A percentile compares a stretch with the other conserved stretches of the same genome.
These are phyloP conservation scores for Leptoteleia sp. DNA, from an alignment of 1,140 invertebrate genomes.

Conservation along the genomic window DNA sequence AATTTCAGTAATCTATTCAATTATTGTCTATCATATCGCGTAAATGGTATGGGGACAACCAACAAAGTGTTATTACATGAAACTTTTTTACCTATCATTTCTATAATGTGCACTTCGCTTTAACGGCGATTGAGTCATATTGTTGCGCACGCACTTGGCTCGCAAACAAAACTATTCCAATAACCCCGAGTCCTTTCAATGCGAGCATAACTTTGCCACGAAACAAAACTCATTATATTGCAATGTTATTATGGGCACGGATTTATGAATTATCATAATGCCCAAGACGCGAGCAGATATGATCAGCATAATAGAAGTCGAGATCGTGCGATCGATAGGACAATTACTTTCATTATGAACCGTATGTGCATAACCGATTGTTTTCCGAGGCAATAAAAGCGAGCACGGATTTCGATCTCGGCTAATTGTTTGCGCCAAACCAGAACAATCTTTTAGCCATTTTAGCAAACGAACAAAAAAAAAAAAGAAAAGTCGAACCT, in stretches of 20 bases:
- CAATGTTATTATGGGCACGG: conserved; percentile 20
- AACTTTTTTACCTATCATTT: conserved; percentile 47
- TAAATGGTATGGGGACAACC: conserved; percentile 6
- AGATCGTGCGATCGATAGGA: conserved; percentile 41
- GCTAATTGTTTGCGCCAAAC: conserved; percentile 7
- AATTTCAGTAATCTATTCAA: conserved; percentile 19
- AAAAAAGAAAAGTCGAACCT: too few species aligned
- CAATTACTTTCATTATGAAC: conserved; percentile 30
- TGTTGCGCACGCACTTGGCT: conserved; percentile 8
- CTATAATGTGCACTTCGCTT: conserved; percentile 19
- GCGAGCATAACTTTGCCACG: conserved; percentile 13
- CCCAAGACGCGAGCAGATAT: conserved; percentile 23
- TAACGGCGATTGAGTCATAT: conserved; percentile 31
- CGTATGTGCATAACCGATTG: conserved; percentile 25
- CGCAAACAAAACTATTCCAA: too few species aligned
- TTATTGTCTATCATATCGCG: conserved; percentile 23
- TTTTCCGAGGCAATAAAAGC: conserved; percentile 30
- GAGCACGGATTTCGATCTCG: conserved; percentile 4
- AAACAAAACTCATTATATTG: conserved; percentile 29
- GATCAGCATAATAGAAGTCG: conserved; percentile 13
- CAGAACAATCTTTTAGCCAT: background rate
- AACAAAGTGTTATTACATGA: conserved; percentile 21
- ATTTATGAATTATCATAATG: conserved; percentile 54
- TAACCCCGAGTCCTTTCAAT: conserved; percentile 10
- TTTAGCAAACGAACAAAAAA: too few species aligned